Evolutionary conservation across 2,888 invertebrate genomes (phyloP).

Genomic region (Drosophila melanosoma): DNA sequence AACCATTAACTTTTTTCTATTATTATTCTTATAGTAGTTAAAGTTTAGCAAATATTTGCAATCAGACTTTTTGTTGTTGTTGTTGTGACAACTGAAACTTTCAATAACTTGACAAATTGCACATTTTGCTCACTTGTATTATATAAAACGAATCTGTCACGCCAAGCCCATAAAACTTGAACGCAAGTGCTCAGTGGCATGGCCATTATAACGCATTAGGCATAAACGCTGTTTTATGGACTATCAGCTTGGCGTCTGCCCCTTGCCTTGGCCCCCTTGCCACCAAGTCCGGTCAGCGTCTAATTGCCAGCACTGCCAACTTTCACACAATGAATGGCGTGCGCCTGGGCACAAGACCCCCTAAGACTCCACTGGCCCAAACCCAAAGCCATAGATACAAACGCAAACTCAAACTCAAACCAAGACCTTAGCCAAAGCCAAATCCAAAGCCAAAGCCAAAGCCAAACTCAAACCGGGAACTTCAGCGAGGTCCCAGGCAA

Average conservation of each 20-base stretch:
- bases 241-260: slow-evolving; percentile 20
- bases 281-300: slow-evolving; percentile 23
- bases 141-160: slow-evolving; percentile 31
- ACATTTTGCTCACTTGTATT: not conserved
- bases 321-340: slow-evolving; percentile 54
- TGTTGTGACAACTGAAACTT: not conserved
- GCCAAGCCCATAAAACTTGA: slow-evolving; percentile 55
- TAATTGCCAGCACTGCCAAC: slow-evolving; percentile 68
- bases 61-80: not conserved
- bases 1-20: not conserved
- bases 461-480: slow-evolving; percentile 34
- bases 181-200: slow-evolving; percentile 40
- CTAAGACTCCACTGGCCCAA: not conserved
- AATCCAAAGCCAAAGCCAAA: slow-evolving; percentile 12
- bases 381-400: not conserved
- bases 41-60: not conserved
- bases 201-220: slow-evolving; percentile 71
- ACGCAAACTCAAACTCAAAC: slow-evolving; percentile 2
- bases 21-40: not conserved
- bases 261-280: not conserved
- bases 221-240: slow-evolving; percentile 67
- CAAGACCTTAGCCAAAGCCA: slow-evolving; percentile 8
- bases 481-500: slow-evolving; percentile 38
- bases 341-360: slow-evolving; percentile 8
- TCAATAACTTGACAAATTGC: slow-evolving; percentile 27